Conservation (phyloP, 2,113 vertebrate species). For the Phainopepla nitens region DNA sequence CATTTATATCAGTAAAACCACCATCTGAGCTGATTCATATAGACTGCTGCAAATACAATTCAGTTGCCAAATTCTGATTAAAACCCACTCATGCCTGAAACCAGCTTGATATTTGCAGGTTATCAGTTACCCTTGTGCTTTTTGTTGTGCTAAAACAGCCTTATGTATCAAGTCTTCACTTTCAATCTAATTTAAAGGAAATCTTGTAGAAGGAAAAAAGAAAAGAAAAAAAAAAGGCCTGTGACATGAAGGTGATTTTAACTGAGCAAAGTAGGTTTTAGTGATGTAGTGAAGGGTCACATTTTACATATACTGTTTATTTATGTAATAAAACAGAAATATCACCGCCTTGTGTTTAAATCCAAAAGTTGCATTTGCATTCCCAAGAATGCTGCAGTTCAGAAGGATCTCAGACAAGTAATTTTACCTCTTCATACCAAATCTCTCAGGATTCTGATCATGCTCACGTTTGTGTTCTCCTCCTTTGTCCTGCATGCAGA, state of each 20-base stretch:
- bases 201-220: neutral
- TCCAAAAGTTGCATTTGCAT: neutral
- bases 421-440: neutral
- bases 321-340: neutral
- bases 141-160: neutral
- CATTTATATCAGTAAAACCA: slow-evolving; percentile 15
- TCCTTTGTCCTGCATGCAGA: neutral
- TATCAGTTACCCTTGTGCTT: slow-evolving; percentile 9
- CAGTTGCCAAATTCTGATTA: slow-evolving; percentile 27
- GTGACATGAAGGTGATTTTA: neutral
- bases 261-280: neutral
- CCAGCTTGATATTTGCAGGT: slow-evolving; percentile 4
- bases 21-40: neutral
- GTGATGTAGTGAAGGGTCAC: neutral
- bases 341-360: neutral
- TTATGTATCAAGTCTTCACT: neutral
- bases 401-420: neutral
- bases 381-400: neutral
- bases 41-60: slow-evolving; percentile 12
- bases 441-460: neutral
- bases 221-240: neutral
- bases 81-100: slow-evolving; percentile 11
- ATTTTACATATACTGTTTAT: neutral
- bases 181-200: neutral
- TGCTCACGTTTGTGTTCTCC: neutral